These are phyloP conservation scores for Zaprionus kolodkinae DNA, from an alignment of 1,140 invertebrate genomes.

Conservation along the genomic window DNA sequence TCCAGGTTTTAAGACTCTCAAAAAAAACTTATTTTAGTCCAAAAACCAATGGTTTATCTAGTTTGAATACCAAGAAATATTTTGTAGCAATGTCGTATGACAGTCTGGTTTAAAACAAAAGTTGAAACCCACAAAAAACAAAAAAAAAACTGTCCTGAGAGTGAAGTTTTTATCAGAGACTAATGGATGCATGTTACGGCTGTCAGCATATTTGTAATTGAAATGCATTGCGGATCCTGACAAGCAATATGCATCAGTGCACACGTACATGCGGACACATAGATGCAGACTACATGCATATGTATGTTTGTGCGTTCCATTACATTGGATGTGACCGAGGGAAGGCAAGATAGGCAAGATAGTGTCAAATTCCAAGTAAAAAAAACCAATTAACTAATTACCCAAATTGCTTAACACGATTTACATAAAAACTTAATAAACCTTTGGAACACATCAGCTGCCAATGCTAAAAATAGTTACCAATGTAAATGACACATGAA, in stretches of 20 bases:
- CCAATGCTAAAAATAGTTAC: conserved; percentile 40
- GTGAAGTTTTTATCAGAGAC: conserved; percentile 19
- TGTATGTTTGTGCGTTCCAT: neutral
- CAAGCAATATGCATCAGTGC: conserved; percentile 24
- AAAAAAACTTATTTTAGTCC: neutral
- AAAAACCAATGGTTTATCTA: too few species aligned
- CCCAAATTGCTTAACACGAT: conserved; percentile 10
- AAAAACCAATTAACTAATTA: conserved; percentile 16
- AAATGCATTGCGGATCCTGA: conserved; percentile 28
- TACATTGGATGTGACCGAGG: conserved; percentile 2
- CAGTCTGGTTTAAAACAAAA: neutral
- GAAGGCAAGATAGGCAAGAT: neutral
- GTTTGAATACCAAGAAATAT: neutral
- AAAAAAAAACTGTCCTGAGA: neutral
- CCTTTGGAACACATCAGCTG: conserved; percentile 8
- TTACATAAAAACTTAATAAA: conserved; percentile 39
- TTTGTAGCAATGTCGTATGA: neutral
- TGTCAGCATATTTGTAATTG: conserved; percentile 50
- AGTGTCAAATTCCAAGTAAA: neutral
- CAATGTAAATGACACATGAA: conserved; percentile 70
- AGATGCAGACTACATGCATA: neutral
- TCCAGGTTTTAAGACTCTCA: neutral
- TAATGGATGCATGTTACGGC: conserved; percentile 26
- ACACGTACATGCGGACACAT: neutral
- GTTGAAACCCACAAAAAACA: conserved; percentile 8